Evolutionary conservation across 2,797 vertebrate genomes (phyloP), one percentile per base, ranked within the genome.

Genomic region (Anguilla obscura): DNA sequence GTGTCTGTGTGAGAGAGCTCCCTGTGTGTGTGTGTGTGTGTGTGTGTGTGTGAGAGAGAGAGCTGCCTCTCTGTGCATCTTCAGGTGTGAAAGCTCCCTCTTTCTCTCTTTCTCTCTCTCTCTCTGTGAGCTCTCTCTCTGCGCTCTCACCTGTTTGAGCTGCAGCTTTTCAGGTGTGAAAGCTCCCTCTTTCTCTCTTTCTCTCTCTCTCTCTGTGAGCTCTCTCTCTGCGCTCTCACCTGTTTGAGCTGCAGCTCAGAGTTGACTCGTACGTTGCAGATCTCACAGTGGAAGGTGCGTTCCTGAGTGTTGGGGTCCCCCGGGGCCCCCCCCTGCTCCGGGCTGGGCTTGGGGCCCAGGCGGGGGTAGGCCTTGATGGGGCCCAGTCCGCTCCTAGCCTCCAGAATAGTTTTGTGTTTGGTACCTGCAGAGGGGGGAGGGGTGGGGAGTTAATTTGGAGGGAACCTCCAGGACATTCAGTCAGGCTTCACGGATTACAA

Each of bases 271-370:
- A 99, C 97, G 18, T 98, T 98, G 97, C 98, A 99, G 95, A 98
- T 98, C 96, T 98, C 98, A 97, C 98, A 99, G 97, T 98, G 98
- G 96, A 99, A 99, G 95, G 97, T 98, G 95, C 97, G 94, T 96
- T 98, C 98, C 96, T 98, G 98, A 97, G 97, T 96, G 91, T 96
- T 96, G 94, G 98, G 96, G 96, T 97, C 96, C 94, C 96, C 90
- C 0, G 94, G 92, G 86, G 94, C 96, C 90, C 92, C 94, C 93
- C 95, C 96, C 91, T 96, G 95, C 90, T 97, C 97, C 88, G 97
- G 96, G 12, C 93, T 96, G 88, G 95, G 96, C 90, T 97, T 97
- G 66, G 97, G 97, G 87, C 97, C 97, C 88, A 98, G 93, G 27
- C 98, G 96, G 76, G 97, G 98, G 91, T 98, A 98, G 7, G 98